Evolutionary conservation across 1,140 invertebrate genomes (phyloP), one percentile per base, ranked within the genome.

Genomic region (Drosophila pallidifrons): DNA sequence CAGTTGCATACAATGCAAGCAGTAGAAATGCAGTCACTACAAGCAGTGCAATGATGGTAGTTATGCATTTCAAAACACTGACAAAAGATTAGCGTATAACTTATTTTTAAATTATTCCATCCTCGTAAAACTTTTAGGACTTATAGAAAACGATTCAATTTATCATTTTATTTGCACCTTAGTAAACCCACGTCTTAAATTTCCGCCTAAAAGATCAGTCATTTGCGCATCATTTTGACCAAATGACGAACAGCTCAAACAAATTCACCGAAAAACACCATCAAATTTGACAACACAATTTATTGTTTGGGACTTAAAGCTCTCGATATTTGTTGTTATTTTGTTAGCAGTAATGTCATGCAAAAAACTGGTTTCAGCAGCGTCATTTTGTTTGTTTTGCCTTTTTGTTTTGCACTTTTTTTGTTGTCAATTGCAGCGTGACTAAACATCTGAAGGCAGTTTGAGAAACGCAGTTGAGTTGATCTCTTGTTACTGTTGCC

Each of bases 211-310:
- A 5, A 32, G 32, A 5, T 8, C 5, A 32, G 55, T 51, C 55
- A 68, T 38, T 32, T 41, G 32, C 32, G 35, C 8, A 38, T 20
- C 1, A 60, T 41, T 3, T 41, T 1, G 20, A 13, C 28, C 25
- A 51, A 68, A 68, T 52, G 55, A 47, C 20, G 20, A 52, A 3
- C n/a, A 45, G 52, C 16, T 7, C 15, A 45, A 46, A 28, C 28
- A 46, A 69, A 61, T 70, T 74, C 54, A 63, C 38, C 52, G 81
- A 88, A 75, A 25, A 88, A 88, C 74, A 58, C 54, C 58, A 64
- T 32, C 41, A 82, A 82, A 35, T n/a, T 72, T 75, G 82, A 74
- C 64, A 76, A 75, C 58, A 43, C 70, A 66, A 75, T 86, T 85
- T 59, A 86, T 85, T 85, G 5, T n/a, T 43, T 43, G 13, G n/a